Base-by-base conservation (phyloP, 1,140 invertebrate species). In the Dendrolimus kikuchii region DNA sequence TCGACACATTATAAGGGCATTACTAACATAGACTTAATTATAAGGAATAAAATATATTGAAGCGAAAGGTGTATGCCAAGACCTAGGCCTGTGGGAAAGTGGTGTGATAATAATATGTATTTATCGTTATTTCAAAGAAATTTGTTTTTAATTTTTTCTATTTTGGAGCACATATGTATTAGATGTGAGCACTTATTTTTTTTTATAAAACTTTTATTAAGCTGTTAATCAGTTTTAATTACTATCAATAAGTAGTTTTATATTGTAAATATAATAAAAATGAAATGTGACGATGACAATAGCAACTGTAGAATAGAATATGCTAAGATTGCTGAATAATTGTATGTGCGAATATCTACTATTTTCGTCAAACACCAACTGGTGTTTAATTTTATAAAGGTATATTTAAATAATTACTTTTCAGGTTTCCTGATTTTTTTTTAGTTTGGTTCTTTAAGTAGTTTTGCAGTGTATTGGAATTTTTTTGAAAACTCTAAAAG, bases 211-310 rank as follows among this genome's bases (percentile, higher is more conserved):
- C n/a, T n/a, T 23, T 23, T 23, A 23, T 23, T 23, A 23, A 1
- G 3, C 23, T 23, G 3, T 23, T 23, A 23, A 23, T 23, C 23
- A 23, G 23, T 23, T 23, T 23, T 23, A 23, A 23, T 1, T 23
- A 23, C 1, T 23, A 23, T 23, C 23, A 23, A 23, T 57, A 58
- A 58, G 44, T 7, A 55, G 49, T 37, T 66, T 53, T 42, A 36
- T 48, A 42, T 8, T 66, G 63, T 71, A 66, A 55, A 66, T 66
- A 63, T 62, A 61, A 55, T 57, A 51, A 58, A 58, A 53, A 58
- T 62, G 62, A 66, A 65, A 67, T 61, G 76, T 79, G 73, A 74
- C 74, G 51, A 79, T 79, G 78, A 81, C 76, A 79, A 79, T 81
- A 77, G 56, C 53, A 74, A 66, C 37, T 43, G 65, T 77, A 77